Evolutionary conservation across 2,888 invertebrate genomes (phyloP).

Genomic region (Diloba caeruleocephala): DNA sequence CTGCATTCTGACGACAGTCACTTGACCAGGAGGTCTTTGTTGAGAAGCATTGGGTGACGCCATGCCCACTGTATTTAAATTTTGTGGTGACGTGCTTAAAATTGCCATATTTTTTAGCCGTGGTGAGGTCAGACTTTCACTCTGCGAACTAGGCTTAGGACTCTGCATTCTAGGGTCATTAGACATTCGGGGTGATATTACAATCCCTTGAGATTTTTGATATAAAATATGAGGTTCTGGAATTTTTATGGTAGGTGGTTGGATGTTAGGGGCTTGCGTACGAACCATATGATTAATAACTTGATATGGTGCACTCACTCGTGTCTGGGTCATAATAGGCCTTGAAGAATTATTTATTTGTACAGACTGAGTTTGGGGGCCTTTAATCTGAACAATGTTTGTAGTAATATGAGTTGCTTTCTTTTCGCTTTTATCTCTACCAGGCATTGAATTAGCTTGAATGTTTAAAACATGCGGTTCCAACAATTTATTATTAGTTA

Average conservation of each 20-base stretch:
- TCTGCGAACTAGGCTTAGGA: constrained; percentile 77
- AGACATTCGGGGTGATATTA: constrained; percentile 80
- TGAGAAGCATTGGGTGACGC: constrained; percentile 78
- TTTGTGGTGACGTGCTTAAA: constrained; percentile 77
- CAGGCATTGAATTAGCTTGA: constrained; percentile 63
- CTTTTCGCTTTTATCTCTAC: constrained; percentile 72
- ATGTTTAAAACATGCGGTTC: constrained; percentile 80
- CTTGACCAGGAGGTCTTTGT: constrained; percentile 82
- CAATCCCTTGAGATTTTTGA: constrained; percentile 83
- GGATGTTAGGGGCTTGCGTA: constrained; percentile 83
- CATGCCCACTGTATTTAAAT: constrained; percentile 72
- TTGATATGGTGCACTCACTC: constrained; percentile 80
- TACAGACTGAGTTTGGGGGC: constrained; percentile 68
- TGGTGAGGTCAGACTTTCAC: constrained; percentile 77
- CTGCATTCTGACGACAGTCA: constrained; percentile 87
- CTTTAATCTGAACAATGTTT: constrained; percentile 83
- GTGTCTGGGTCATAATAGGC: constrained; percentile 73
- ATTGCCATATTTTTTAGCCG: constrained; percentile 80
- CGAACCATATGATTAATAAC: constrained; percentile 82
- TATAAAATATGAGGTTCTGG: constrained; percentile 88
- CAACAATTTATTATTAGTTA: constrained; percentile 82
- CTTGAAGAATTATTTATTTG: constrained; percentile 69
- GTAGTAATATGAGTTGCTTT: constrained; percentile 79
- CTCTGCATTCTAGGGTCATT: constrained; percentile 80
- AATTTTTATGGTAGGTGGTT: constrained; percentile 91